Evolutionary conservation across 2,888 invertebrate genomes (phyloP).

Genomic region (Lumbricus terrestris): DNA sequence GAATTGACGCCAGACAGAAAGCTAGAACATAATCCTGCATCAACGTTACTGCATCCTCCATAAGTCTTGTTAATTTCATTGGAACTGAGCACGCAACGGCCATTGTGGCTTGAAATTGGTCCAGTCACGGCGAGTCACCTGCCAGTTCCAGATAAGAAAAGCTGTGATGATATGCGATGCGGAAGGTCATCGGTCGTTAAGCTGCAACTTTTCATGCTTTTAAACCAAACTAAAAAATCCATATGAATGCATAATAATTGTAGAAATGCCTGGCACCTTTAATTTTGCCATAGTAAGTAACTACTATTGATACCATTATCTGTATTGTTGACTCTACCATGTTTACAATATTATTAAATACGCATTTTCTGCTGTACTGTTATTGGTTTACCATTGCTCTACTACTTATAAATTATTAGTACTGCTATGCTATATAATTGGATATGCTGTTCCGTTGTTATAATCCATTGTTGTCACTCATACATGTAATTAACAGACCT

Average conservation of each 20-base stretch:
- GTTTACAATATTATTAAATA: too few relatives aligned
- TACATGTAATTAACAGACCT: constrained; percentile 25
- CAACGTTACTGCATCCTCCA: neutral
- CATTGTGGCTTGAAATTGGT: neutral
- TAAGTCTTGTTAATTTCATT: neutral
- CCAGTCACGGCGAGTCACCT: too few relatives aligned
- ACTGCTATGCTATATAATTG: too few relatives aligned
- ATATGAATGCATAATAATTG: neutral
- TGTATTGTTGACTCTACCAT: neutral
- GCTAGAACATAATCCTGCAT: neutral
- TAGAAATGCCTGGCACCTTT: neutral
- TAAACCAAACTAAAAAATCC: neutral
- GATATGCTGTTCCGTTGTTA: neutral
- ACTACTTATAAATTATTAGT: too few relatives aligned
- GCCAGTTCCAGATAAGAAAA: neutral
- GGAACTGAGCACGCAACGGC: neutral
- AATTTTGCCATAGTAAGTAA: too few relatives aligned
- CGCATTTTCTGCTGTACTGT: too few relatives aligned
- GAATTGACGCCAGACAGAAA: neutral
- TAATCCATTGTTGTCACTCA: neutral
- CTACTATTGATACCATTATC: neutral
- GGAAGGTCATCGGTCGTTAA: neutral
- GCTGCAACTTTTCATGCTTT: neutral
- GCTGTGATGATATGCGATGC: neutral
- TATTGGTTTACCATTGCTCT: too few relatives aligned